phyloP scores from a whole-genome alignment of 2,797 vertebrate species.

The Lutjanus campechanus region DNA sequence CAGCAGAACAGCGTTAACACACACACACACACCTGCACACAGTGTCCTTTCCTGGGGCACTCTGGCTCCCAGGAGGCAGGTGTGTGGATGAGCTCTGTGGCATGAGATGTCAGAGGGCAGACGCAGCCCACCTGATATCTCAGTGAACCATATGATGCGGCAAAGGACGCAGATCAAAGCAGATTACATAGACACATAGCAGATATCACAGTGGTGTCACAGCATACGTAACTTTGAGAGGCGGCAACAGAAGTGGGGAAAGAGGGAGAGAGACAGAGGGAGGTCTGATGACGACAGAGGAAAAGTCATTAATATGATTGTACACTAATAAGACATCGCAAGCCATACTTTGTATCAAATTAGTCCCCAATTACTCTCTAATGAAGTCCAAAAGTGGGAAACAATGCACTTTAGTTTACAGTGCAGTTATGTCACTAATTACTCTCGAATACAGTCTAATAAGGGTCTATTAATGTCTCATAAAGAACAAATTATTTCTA shows the following conservation, averaged over 20 bases:
- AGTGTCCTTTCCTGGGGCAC: conserved; percentile 54
- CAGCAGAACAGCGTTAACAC: conserved; percentile 13
- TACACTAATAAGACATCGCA: no score
- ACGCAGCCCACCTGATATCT: conserved; percentile 48
- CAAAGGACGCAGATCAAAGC: conserved; percentile 25
- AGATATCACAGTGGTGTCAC: neutral
- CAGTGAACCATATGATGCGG: conserved; percentile 50
- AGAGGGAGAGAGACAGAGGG: neutral
- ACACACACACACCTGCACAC: neutral
- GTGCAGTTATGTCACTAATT: no score
- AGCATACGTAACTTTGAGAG: neutral
- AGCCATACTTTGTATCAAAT: no score
- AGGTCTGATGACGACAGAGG: conserved; percentile 3
- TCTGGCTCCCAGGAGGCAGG: conserved; percentile 50
- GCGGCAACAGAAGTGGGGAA: neutral
- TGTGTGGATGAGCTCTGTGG: conserved; percentile 41
- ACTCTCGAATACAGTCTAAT: no score
- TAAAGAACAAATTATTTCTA: no score
- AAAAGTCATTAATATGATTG: neutral
- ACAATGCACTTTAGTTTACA: no score
- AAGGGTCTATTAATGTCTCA: no score
- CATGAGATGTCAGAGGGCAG: conserved; percentile 42
- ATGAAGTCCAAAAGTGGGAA: no score
- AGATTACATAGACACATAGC: conserved; percentile 21
- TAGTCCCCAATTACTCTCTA: no score